Evolutionary conservation across 2,797 vertebrate species (phyloP).

Genomic region (Phylloscopus collybita): DNA sequence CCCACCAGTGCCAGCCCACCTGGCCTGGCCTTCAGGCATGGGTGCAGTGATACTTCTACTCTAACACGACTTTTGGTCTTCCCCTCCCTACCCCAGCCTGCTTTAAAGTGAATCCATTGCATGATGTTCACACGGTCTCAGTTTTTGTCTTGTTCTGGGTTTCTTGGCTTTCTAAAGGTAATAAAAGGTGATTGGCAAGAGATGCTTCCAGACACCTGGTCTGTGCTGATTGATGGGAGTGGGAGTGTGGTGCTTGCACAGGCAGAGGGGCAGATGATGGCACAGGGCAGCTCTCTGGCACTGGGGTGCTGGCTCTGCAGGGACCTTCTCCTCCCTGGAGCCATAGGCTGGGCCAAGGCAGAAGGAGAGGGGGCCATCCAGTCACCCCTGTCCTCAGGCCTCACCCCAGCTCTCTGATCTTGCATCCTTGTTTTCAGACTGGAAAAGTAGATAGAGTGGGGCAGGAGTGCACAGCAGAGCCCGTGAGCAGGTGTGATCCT

Average conservation of each 20-base stretch:
- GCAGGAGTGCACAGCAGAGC: neutral
- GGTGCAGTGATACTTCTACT: neutral
- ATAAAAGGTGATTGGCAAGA: conserved; percentile 69
- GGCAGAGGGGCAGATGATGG: neutral
- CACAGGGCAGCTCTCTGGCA: neutral
- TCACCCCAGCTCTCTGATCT: accelerated
- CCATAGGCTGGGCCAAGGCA: neutral
- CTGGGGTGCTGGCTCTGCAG: neutral
- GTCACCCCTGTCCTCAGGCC: neutral
- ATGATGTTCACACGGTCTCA: conserved; percentile 56
- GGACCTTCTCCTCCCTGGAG: neutral
- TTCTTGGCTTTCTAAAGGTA: conserved; percentile 66
- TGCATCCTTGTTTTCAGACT: neutral
- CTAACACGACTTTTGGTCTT: neutral
- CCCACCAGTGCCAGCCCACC: neutral
- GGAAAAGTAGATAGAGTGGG: neutral
- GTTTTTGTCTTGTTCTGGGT: conserved; percentile 64
- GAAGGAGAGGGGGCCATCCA: neutral
- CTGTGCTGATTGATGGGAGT: conserved; percentile 62
- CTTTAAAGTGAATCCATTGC: conserved; percentile 55
- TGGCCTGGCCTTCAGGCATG: neutral
- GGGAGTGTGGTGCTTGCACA: neutral
- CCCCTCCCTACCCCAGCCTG: neutral
- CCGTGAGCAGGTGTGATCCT: neutral
- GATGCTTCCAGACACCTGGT: conserved; percentile 51